Evolutionary conservation across 2,888 invertebrate genomes (phyloP), one percentile per base, ranked within the genome.

Genomic region (Malacosoma neustria): DNA sequence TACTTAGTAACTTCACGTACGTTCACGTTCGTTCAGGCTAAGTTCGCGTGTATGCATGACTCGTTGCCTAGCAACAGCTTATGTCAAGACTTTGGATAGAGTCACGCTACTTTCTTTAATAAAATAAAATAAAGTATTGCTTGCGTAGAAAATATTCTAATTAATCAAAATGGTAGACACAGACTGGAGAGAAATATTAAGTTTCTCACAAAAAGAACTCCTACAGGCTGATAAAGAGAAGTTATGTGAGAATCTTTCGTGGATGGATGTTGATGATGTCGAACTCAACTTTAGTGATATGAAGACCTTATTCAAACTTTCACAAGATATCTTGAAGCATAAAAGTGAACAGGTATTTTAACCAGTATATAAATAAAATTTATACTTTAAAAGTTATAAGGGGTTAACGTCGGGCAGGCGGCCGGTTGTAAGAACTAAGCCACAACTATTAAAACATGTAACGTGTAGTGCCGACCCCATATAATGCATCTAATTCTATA

Each of bases 321-420:
- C 89, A n/a, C 91, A 91, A 62, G 91, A 91, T 70, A 87, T 91
- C 51, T 61, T 92, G 33, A 90, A 90, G 56, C 89, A 88, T 48
- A 92, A 91, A 75, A 89, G 87, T 42, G 91, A 91, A 71, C 91
- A 92, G 87, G 90, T 90, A 76, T 52, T 45, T 29, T 5, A 9
- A n/a, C n/a, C n/a, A n/a, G n/a, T n/a, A n/a, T n/a, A n/a, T n/a
- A n/a, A n/a, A n/a, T n/a, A n/a, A n/a, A n/a, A n/a, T n/a, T n/a
- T n/a, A n/a, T n/a, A n/a, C n/a, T n/a, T n/a, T n/a, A n/a, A n/a
- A n/a, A n/a, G n/a, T n/a, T n/a, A n/a, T n/a, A n/a, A n/a, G n/a
- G n/a, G n/a, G n/a, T n/a, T n/a, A n/a, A n/a, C n/a, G n/a, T n/a
- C n/a, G n/a, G n/a, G n/a, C n/a, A n/a, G n/a, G n/a, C n/a, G n/a